Conservation (phyloP, 1,140 invertebrate genomes). For the Rhyacophila brunnea region DNA sequence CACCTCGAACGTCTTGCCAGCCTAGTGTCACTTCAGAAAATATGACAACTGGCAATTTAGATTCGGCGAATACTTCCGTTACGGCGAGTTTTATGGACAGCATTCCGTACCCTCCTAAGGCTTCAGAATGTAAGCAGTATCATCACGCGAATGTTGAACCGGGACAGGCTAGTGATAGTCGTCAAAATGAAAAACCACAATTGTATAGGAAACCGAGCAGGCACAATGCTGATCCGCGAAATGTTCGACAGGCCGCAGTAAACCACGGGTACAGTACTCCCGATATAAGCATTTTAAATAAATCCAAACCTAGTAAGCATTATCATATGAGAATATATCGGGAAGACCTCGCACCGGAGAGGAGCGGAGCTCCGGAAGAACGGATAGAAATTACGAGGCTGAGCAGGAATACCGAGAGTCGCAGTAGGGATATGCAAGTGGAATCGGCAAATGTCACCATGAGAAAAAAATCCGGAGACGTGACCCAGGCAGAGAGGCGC, state of each 20-base stretch:
- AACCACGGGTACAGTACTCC: slow-evolving; percentile 50
- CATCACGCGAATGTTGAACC: neutral
- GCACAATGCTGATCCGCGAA: slow-evolving; percentile 48
- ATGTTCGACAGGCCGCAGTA: slow-evolving; percentile 46
- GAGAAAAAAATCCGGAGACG: slow-evolving; percentile 3
- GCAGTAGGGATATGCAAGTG: slow-evolving; percentile 6
- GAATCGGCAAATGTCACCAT: slow-evolving; percentile 13
- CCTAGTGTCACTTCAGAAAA: slow-evolving; percentile 55
- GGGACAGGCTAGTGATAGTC: neutral
- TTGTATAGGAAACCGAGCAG: slow-evolving; percentile 50
- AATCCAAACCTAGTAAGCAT: slow-evolving; percentile 49
- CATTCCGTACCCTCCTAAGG: slow-evolving; percentile 45
- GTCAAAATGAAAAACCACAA: slow-evolving; percentile 7
- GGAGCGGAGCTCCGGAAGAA: slow-evolving; percentile 7
- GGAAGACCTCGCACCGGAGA: slow-evolving; percentile 43
- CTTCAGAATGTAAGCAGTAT: slow-evolving; percentile 44
- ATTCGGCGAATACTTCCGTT: slow-evolving; percentile 50
- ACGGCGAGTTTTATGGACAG: slow-evolving; percentile 50
- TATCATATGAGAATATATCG: slow-evolving; percentile 54
- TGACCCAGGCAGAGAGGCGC: slow-evolving; percentile 9
- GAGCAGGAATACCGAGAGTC: slow-evolving; percentile 14
- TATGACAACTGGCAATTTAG: slow-evolving; percentile 48
- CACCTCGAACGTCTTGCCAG: slow-evolving; percentile 61
- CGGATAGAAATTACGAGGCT: slow-evolving; percentile 8
- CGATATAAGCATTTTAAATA: slow-evolving; percentile 46